phyloP scores from a whole-genome alignment of 2,797 vertebrate species.

The Semaprochilodus insignis region DNA sequence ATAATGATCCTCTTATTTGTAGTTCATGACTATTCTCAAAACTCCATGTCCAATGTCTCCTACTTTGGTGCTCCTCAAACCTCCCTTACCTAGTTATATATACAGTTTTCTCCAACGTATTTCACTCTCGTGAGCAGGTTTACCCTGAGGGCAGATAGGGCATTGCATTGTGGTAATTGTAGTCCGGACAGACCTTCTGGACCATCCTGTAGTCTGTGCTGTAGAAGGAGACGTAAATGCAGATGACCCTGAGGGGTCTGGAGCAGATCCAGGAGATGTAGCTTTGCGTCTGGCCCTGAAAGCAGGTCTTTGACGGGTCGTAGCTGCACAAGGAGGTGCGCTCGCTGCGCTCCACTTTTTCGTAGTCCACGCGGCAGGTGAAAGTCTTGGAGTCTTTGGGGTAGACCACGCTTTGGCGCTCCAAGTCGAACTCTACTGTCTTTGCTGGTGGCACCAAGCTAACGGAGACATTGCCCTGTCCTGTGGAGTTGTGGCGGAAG shows the following conservation, averaged over 20 bases:
- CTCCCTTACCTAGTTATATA: not conserved
- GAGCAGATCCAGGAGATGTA: slow-evolving; percentile 17
- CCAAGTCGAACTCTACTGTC: slow-evolving; percentile 92
- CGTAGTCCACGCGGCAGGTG: slow-evolving; percentile 2
- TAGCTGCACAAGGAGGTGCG: not conserved
- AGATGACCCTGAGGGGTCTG: slow-evolving; percentile 1
- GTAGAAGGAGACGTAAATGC: slow-evolving; percentile 10
- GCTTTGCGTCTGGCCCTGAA: not conserved
- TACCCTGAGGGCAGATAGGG: slow-evolving; percentile 5
- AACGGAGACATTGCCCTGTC: slow-evolving; percentile 94
- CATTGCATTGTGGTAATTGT: slow-evolving; percentile 7
- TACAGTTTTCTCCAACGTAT: not conserved
- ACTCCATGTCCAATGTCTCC: not conserved
- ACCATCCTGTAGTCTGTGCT: slow-evolving; percentile 8
- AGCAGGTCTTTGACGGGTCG: slow-evolving; percentile 1
- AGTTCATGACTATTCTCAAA: not conserved
- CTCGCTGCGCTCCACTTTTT: slow-evolving; percentile 6
- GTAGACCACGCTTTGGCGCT: slow-evolving; percentile 94
- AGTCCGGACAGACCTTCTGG: slow-evolving; percentile 21
- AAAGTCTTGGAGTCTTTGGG: slow-evolving; percentile 76
- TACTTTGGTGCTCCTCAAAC: not conserved
- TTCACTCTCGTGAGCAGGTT: not conserved
- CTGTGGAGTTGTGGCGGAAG: slow-evolving; percentile 96
- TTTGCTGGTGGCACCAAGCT: slow-evolving; percentile 94
- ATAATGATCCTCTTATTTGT: not conserved